phyloP scores from a whole-genome alignment of 2,888 invertebrate species.

The Hydroisotoma schaefferi region DNA sequence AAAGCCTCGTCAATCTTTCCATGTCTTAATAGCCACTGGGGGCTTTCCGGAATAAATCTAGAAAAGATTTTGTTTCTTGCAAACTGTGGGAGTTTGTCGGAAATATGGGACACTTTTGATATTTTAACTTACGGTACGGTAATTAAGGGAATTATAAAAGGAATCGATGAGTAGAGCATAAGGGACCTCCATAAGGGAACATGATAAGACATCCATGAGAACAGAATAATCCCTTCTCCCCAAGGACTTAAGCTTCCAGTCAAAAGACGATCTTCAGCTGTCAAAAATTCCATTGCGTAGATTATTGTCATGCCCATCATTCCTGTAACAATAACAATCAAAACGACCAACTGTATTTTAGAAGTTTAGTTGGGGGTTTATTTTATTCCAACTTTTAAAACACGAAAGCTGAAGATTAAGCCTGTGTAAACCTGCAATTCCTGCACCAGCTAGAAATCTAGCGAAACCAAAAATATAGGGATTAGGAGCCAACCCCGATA shows the following conservation, averaged over 20 bases:
- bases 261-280: slow-evolving; percentile 34
- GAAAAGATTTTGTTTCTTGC: neutral
- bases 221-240: slow-evolving; percentile 38
- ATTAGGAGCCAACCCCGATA: slow-evolving; percentile 25
- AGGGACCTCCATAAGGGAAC: slow-evolving; percentile 34
- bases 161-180: slow-evolving; percentile 27
- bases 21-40: slow-evolving; percentile 36
- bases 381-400: no score
- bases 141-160: slow-evolving; percentile 27
- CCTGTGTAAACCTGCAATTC: slow-evolving; percentile 31
- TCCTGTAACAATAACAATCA: slow-evolving; percentile 15
- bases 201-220: slow-evolving; percentile 31
- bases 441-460: slow-evolving; percentile 37
- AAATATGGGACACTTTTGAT: no score
- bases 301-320: slow-evolving; percentile 40
- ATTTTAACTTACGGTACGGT: slow-evolving; percentile 27
- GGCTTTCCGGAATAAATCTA: slow-evolving; percentile 42
- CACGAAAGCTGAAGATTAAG: no score
- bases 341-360: no score
- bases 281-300: slow-evolving; percentile 44
- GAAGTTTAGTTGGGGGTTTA: no score
- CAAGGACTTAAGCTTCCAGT: slow-evolving; percentile 39
- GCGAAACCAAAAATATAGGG: slow-evolving; percentile 29
- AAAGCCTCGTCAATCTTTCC: slow-evolving; percentile 23
- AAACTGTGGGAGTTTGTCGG: neutral